Base-by-base conservation (phyloP, 2,888 invertebrate species). In the Liodrosophila aerea region DNA sequence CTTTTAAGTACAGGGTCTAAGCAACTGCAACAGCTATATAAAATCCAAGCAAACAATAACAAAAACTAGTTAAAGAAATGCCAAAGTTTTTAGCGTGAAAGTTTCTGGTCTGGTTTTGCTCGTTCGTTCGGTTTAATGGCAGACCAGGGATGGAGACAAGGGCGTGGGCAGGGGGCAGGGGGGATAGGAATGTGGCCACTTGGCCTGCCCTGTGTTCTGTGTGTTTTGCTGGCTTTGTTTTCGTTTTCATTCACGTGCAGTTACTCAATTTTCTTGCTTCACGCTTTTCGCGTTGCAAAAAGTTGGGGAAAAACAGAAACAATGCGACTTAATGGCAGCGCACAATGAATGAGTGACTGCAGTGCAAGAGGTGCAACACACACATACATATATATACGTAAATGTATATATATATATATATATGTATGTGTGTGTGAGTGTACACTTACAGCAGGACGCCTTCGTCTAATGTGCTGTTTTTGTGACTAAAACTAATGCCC, bases 41-140 rank as follows among this genome's bases (percentile, higher is more conserved):
- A 73, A 69, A 53, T 46, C 62, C 60, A 31, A 22, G 53, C 56
- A 58, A 80, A 80, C 80, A 80, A 85, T 72, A 83, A 85, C 80
- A 85, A 84, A 81, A 84, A 84, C 85, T 81, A 84, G 85, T 86
- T 82, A 86, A 22, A 84, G 86, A 84, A 86, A 82, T 86, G 81
- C 73, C 68, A 86, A 82, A 86, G 82, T 86, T 84, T 82, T 86
- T 69, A 76, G 86, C 76, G 72, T 80, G 84, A 80, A 85, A 85
- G 73, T 80, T 85, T 57, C 64, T 64, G 59, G 46, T 57, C 56
- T 46, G 22, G 16, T 13, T 31, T 18, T 11, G 15, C 58, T 51
- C 16, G 18, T 11, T 11, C n/a, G 18, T 2, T 7, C 16, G 11
- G 11, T 4, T 39, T 39, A 22, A 22, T 22, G 22, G 22, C n/a